Evolutionary conservation across 2,797 vertebrate species (phyloP), one percentile per base, ranked within the genome.

Genomic region (Scyliorhinus canicula): DNA sequence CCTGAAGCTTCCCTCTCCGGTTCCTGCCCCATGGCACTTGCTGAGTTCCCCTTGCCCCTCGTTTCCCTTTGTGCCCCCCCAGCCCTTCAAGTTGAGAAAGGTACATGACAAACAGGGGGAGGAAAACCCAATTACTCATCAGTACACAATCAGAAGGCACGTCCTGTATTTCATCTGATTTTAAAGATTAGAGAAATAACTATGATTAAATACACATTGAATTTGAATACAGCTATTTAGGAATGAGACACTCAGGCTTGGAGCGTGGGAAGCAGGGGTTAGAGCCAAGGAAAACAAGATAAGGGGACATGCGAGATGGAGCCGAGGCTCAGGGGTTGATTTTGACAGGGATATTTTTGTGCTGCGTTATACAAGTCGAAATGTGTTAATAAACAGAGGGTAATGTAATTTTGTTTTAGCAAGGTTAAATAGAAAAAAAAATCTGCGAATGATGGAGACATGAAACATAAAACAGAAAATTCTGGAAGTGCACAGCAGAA

Each of bases 141-240:
- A 71, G 50, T 31, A 52, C 26, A 52, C 65, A 71, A 94, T 50
- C 93, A 94, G 65, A 35, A 52, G 44, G 93, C 67, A 69, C 31
- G 63, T 67, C 90, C 90, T 93, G 44, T 71, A 74, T 94, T 94
- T 74, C 67, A 94, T 71, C 93, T 94, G 93, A 94, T 94, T 74
- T 93, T 71, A 94, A 31, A 94, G 67, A 19, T 94, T 52, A 31
- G 69, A 50, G 50, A 71, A 94, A 69, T 93, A 94, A 91, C 55
- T 93, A 50, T 71, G 63, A 93, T 93, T 93, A 93, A 93, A 26
- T 93, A 71, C 93, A 69, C 69, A 74, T 94, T 94, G 69, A 94
- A 52, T 94, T 94, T 55, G 67, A 94, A 94, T 69, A 44, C 67
- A 69, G 93, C 67, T 94, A 69, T 60, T 94, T 94, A 94, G 93